Conservation (phyloP, 2,888 invertebrate species). For the Electrophaes corylata region DNA sequence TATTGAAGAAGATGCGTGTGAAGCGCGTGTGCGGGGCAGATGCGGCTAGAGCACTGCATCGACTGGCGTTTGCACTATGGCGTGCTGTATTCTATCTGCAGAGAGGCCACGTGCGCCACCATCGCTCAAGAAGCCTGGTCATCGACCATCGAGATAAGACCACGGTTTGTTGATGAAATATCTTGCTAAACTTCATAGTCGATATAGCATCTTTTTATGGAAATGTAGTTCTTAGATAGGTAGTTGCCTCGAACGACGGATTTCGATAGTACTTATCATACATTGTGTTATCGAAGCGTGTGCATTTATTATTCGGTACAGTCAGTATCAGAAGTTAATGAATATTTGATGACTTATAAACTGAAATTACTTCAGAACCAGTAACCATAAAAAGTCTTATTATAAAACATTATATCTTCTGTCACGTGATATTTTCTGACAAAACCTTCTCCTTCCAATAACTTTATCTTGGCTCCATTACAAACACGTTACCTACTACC, state of each 20-base stretch:
- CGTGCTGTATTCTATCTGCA: slow-evolving; percentile 89
- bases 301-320: no score
- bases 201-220: not conserved
- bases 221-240: no score
- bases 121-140: slow-evolving; percentile 56
- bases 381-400: no score
- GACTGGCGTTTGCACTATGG: slow-evolving; percentile 90
- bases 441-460: not conserved
- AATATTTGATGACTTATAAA: no score
- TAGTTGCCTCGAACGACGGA: no score
- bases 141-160: slow-evolving; percentile 38
- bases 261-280: no score
- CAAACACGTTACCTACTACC: slow-evolving; percentile 15
- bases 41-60: slow-evolving; percentile 86
- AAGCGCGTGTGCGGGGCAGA: slow-evolving; percentile 68
- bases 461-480: slow-evolving; percentile 18
- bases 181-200: not conserved
- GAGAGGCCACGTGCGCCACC: slow-evolving; percentile 58
- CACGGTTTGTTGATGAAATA: slow-evolving; percentile 54
- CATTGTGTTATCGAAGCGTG: no score
- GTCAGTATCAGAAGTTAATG: no score
- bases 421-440: slow-evolving; percentile 1
- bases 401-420: not conserved
- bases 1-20: slow-evolving; percentile 56
- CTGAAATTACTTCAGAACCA: no score